Base-by-base conservation (phyloP, 2,113 vertebrate genomes). In the Odontophorus gujanensis region DNA sequence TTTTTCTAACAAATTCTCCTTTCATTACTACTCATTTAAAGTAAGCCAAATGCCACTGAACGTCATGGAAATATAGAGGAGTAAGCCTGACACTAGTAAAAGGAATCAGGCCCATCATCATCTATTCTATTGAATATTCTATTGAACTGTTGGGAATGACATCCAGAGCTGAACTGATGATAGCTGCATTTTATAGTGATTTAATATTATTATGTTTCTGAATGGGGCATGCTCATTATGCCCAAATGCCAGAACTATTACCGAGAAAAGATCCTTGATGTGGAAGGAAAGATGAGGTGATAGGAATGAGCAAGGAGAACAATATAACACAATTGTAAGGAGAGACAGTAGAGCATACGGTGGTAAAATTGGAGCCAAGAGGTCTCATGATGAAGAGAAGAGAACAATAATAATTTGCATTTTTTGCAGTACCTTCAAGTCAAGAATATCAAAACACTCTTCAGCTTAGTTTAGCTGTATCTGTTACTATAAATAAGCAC, bases 401-500 rank as follows among this genome's bases (percentile, higher is more conserved):
- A 82, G 43, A 93, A 83, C 76, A 89, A 74, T 80, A 81, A 85
- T 50, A 73, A 92, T 80, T 87, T 89, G 38, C 79, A 89, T 95
- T 93, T 92, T 93, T 9, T 80, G 17, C 17, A 77, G 32, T 63
- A 85, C 21, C 34, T 90, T 74, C 93, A 83, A 88, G 61, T 84
- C 25, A 88, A 81, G 85, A 83, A 83, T 84, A 85, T 61, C 67
- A 47, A 67, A 74, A 59, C 36, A 76, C 11, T 82, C 93, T 51
- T 17, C 55, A 82, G 42, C 25, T 79, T 50, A 89, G 7, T 5
- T 80, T 82, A 85, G 34, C 43, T 87, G 19, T 91, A 9, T 51
- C 61, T 90, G 24, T 66, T 85, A 34, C 76, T 83, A 32, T 81
- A 85, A 93, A 59, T 63, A 89, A 74, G 25, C 73, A 63, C 59